These are phyloP conservation scores for Acutogordius australiensis DNA, from an alignment of 2,888 invertebrate genomes.

Conservation along the genomic window DNA sequence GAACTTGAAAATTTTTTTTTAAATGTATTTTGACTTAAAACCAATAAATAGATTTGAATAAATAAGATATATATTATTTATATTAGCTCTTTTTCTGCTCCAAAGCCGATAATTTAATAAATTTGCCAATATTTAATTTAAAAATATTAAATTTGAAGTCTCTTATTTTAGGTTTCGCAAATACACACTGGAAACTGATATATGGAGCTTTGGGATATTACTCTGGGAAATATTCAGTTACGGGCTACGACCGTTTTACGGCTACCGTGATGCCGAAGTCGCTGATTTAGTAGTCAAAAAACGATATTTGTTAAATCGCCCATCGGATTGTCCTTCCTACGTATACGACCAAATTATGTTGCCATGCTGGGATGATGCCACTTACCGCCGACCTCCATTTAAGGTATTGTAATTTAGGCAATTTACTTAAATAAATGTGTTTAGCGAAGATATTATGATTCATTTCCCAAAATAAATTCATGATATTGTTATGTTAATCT, in stretches of 20 bases:
- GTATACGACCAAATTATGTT: neutral
- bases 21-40: too few species aligned
- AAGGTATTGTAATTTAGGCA: too few species aligned
- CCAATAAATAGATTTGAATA: too few species aligned
- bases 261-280: neutral
- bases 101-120: too few species aligned
- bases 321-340: neutral
- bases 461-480: neutral
- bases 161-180: slow-evolving; percentile 3
- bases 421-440: too few species aligned
- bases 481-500: too few species aligned
- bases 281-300: neutral
- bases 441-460: neutral
- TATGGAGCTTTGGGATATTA: slow-evolving; percentile 3
- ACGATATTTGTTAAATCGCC: neutral
- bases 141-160: too few species aligned
- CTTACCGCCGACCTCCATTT: neutral
- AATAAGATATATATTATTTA: too few species aligned
- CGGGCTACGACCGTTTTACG: neutral
- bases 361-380: neutral
- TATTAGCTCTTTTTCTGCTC: too few species aligned
- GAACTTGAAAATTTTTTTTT: neutral
- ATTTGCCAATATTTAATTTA: too few species aligned
- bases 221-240: slow-evolving; percentile 7
- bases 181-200: neutral